Conservation (phyloP, 2,888 invertebrate species). For the Lutraria lutraria region DNA sequence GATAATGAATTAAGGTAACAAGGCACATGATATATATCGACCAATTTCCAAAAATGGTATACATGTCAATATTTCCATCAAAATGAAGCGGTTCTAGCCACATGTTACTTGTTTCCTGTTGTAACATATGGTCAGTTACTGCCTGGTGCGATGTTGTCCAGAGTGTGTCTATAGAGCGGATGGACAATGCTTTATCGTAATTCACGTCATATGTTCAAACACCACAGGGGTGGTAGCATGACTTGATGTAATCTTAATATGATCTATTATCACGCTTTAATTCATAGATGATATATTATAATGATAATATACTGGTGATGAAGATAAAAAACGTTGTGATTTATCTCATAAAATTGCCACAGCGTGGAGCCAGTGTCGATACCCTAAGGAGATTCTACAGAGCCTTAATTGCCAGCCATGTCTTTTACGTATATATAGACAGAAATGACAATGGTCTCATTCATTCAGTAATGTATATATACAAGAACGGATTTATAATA, state of each 20-base stretch:
- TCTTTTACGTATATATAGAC: too few species aligned
- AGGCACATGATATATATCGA: too few species aligned
- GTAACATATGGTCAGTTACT: not conserved
- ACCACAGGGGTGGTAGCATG: not conserved
- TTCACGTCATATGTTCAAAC: not conserved
- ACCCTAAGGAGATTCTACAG: too few species aligned
- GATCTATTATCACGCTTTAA: not conserved
- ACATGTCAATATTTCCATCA: not conserved
- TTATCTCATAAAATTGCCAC: too few species aligned
- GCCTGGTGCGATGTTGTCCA: not conserved
- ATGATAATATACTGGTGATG: not conserved
- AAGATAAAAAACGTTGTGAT: too few species aligned
- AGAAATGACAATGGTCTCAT: too few species aligned
- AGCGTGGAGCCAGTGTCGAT: too few species aligned
- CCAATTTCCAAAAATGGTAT: too few species aligned
- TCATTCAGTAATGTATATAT: too few species aligned
- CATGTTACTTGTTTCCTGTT: slow-evolving; percentile 1
- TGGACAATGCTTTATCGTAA: not conserved
- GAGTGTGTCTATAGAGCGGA: not conserved
- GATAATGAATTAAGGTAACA: too few species aligned
- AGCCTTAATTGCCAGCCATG: too few species aligned
- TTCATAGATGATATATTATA: not conserved
- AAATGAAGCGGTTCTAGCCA: not conserved
- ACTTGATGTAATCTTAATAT: not conserved
- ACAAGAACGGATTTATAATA: too few species aligned